Percentiles rank a stretch among this genome's conserved stretches.
Evolutionary conservation across 2,113 vertebrate genomes (phyloP).

Genomic region (Gulo gulo): DNA sequence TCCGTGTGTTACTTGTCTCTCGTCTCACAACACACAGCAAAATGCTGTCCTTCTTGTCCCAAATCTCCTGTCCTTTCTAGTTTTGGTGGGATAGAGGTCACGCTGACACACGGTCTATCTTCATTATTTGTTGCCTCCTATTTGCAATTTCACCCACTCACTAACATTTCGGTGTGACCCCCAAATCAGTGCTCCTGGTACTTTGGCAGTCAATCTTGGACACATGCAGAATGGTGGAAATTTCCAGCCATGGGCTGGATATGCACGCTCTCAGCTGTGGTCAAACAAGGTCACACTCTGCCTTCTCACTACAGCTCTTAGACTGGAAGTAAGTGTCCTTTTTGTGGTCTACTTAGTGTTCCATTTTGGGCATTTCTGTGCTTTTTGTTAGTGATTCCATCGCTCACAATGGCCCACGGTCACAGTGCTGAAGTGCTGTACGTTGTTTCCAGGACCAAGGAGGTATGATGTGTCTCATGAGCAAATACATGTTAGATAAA

Average conservation of each 20-base stretch:
- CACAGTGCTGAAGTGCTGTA: fast-evolving
- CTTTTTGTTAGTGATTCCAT: background rate
- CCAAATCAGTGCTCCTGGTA: background rate
- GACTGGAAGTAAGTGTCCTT: background rate
- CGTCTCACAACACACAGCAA: background rate
- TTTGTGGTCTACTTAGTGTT: background rate
- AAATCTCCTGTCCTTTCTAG: background rate
- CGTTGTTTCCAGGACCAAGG: background rate
- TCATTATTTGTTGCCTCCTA: background rate
- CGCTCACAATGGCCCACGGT: background rate
- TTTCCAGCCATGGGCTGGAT: background rate
- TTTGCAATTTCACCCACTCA: background rate
- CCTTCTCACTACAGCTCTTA: background rate
- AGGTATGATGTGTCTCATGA: background rate
- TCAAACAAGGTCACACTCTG: background rate
- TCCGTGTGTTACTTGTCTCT: fast-evolving
- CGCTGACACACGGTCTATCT: background rate
- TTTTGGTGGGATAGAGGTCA: background rate
- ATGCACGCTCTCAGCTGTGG: fast-evolving
- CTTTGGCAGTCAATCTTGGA: too few relatives aligned
- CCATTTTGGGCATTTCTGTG: background rate
- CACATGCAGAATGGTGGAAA: fast-evolving
- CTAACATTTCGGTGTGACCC: background rate
- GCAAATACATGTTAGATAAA: background rate
- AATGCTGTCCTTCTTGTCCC: background rate